phyloP scores from a whole-genome alignment of 1,140 invertebrate species.

The Saccostrea glomerata region DNA sequence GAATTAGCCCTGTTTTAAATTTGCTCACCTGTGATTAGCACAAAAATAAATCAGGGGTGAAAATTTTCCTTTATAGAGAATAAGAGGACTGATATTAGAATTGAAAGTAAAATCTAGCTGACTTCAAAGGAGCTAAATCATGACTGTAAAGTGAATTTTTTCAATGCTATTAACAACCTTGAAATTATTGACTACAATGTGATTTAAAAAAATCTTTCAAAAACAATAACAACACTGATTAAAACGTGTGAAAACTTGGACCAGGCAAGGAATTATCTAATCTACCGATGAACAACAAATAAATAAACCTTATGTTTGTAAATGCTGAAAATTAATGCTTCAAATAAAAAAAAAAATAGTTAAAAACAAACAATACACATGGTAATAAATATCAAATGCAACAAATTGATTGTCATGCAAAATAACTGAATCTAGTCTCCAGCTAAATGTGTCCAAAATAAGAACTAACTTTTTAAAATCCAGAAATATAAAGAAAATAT shows the following conservation, averaged over 20 bases:
- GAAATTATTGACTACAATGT: not conserved
- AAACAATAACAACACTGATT: slow-evolving; percentile 11
- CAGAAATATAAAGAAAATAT: not conserved
- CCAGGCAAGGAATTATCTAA: not conserved
- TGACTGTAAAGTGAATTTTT: not conserved
- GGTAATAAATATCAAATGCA: not conserved
- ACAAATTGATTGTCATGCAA: not conserved
- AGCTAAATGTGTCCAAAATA: not conserved
- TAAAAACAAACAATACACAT: not conserved
- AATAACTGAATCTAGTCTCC: not conserved
- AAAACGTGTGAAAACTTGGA: slow-evolving; percentile 1
- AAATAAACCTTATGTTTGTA: not conserved
- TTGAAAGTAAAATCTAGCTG: not conserved
- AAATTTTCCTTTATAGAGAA: too few species aligned
- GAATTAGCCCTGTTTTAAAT: too few species aligned
- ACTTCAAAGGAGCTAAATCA: not conserved
- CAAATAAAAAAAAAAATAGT: not conserved
- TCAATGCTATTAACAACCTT: not conserved
- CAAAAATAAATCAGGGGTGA: too few species aligned
- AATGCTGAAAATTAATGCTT: slow-evolving; percentile 13
- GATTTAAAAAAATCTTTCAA: not conserved
- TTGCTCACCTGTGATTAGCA: too few species aligned
- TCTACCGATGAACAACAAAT: slow-evolving; percentile 7
- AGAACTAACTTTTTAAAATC: not conserved
- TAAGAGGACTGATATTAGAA: too few species aligned